These are phyloP conservation scores for Nipponacmea schrenckii DNA, from an alignment of 2,888 invertebrate genomes.

Conservation along the genomic window DNA sequence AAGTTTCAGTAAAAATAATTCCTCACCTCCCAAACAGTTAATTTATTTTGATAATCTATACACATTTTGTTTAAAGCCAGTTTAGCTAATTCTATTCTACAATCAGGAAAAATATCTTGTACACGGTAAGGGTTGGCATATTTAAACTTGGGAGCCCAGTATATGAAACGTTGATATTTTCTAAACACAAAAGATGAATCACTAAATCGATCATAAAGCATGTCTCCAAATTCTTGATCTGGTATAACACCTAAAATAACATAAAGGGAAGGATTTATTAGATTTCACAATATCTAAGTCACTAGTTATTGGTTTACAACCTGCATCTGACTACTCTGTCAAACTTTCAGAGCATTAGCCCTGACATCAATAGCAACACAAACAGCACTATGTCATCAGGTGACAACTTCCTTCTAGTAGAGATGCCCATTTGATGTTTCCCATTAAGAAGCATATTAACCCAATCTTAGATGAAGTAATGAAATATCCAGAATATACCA, in stretches of 20 bases:
- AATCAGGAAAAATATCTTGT: slow-evolving; percentile 77
- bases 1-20: background rate
- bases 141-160: slow-evolving; percentile 88
- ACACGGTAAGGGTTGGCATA: slow-evolving; percentile 68
- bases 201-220: slow-evolving; percentile 88
- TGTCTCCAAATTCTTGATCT: slow-evolving; percentile 86
- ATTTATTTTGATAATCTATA: slow-evolving; percentile 79
- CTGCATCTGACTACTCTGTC: no score
- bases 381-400: no score
- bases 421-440: no score
- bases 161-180: slow-evolving; percentile 72
- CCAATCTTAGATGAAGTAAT: no score
- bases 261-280: no score
- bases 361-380: no score
- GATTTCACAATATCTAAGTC: no score
- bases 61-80: slow-evolving; percentile 86
- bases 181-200: slow-evolving; percentile 73
- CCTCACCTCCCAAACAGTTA: slow-evolving; percentile 67
- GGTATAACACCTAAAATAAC: slow-evolving; percentile 82
- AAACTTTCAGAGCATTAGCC: no score
- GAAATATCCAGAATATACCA: no score
- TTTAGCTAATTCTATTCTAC: slow-evolving; percentile 81
- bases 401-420: no score
- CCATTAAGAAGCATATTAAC: no score
- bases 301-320: no score